Evolutionary conservation across 2,888 invertebrate genomes (phyloP).

Genomic region (Homarus gammarus): DNA sequence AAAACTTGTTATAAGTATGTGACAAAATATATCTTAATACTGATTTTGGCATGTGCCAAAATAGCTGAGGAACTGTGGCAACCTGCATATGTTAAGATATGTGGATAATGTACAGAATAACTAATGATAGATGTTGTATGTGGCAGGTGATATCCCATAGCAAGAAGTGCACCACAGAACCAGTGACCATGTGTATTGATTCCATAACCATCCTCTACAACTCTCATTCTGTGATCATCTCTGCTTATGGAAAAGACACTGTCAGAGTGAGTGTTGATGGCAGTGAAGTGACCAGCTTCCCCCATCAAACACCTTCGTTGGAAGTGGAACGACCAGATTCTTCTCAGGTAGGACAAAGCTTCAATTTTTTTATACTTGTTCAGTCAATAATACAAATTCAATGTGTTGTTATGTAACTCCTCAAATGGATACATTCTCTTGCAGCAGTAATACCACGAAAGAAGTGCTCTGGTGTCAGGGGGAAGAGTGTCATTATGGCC

Average conservation of each 20-base stretch:
- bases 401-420: no score
- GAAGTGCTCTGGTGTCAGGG: no score
- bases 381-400: no score
- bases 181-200: slow-evolving; percentile 84
- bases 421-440: no score
- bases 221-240: slow-evolving; percentile 82
- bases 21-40: not conserved
- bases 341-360: slow-evolving; percentile 21
- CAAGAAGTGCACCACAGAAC: slow-evolving; percentile 84
- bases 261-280: slow-evolving; percentile 54
- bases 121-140: slow-evolving; percentile 78
- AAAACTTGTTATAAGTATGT: not conserved
- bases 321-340: slow-evolving; percentile 68
- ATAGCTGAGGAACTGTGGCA: not conserved
- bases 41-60: not conserved
- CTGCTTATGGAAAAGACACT: slow-evolving; percentile 11
- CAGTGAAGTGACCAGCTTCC: slow-evolving; percentile 43
- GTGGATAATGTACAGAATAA: no score
- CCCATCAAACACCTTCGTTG: slow-evolving; percentile 53
- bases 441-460: no score
- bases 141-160: slow-evolving; percentile 84
- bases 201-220: slow-evolving; percentile 85
- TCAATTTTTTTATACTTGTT: no score
- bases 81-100: no score
- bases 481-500: no score